phyloP scores from a whole-genome alignment of 2,797 vertebrate species.

The Gymnothorax reevesii region DNA sequence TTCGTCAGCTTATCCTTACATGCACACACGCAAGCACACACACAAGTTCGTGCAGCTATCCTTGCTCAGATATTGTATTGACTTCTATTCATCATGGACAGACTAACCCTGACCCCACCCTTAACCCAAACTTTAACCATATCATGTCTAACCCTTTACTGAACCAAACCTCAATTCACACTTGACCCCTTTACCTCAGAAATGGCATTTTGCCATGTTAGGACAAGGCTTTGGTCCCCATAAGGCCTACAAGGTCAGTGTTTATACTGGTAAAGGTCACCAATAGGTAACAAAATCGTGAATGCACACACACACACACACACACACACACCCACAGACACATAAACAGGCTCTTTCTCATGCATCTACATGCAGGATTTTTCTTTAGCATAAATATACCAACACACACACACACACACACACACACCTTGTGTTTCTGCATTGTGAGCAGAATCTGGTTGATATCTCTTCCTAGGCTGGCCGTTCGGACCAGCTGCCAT shows the following conservation, averaged over 20 bases:
- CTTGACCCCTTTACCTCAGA: no score
- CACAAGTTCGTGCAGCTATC: no score
- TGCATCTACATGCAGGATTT: neutral
- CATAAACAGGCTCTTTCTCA: neutral
- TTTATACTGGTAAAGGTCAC: no score
- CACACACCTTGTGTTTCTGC: slow-evolving; percentile 83
- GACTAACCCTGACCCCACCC: no score
- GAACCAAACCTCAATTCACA: no score
- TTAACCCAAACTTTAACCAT: no score
- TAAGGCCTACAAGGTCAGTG: no score
- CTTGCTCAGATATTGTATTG: no score
- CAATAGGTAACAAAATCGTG: neutral
- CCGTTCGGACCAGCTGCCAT: slow-evolving; percentile 65
- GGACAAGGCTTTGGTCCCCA: no score
- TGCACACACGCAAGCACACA: neutral
- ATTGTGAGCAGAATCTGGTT: slow-evolving; percentile 74
- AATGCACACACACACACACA: neutral
- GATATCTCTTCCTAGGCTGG: slow-evolving; percentile 72
- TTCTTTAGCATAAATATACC: neutral
- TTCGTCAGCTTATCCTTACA: neutral
- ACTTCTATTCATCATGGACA: no score
- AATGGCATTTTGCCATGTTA: no score
- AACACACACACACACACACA: neutral
- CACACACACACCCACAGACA: neutral
- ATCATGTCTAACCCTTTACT: no score